Evolutionary conservation across 2,888 invertebrate genomes (phyloP).

Genomic region (Oasisia sp.): DNA sequence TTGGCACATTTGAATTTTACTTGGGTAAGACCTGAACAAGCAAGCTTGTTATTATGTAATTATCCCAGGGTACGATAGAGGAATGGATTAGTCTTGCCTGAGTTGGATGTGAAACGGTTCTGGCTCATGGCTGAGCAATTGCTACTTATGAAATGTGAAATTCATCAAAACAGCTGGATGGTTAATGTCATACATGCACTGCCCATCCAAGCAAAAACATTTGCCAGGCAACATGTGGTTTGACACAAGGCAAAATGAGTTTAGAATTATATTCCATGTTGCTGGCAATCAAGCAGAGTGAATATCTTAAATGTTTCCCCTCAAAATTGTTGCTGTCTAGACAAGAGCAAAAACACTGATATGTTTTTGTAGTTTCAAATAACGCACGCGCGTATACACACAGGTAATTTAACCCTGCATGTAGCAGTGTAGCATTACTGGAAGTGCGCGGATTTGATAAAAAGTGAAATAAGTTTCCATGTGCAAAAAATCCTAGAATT

Average conservation of each 20-base stretch:
- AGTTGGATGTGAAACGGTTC: background rate
- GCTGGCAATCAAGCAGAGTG: background rate
- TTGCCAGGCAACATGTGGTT: background rate
- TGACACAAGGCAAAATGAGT: background rate
- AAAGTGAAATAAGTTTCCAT: background rate
- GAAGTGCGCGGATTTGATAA: background rate
- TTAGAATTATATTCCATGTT: background rate
- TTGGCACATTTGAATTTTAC: background rate
- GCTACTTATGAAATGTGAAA: background rate
- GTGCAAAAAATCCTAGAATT: background rate
- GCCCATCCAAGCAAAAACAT: slow-evolving; percentile 17
- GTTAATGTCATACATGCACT: background rate
- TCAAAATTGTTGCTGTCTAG: background rate
- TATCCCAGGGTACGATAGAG: background rate
- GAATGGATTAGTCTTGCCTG: background rate
- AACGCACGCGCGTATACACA: background rate
- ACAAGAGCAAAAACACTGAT: background rate
- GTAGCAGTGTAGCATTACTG: background rate
- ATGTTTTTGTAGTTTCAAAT: background rate
- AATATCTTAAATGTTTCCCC: background rate
- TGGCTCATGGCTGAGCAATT: background rate
- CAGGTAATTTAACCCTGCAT: slow-evolving; percentile 6
- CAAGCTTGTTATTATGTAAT: background rate
- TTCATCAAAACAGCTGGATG: background rate
- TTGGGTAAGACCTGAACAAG: background rate